A percentile compares a stretch with the other conserved stretches of the same genome.
phyloP scores from a whole-genome alignment of 2,797 vertebrate species.

The Chelon auratus region DNA sequence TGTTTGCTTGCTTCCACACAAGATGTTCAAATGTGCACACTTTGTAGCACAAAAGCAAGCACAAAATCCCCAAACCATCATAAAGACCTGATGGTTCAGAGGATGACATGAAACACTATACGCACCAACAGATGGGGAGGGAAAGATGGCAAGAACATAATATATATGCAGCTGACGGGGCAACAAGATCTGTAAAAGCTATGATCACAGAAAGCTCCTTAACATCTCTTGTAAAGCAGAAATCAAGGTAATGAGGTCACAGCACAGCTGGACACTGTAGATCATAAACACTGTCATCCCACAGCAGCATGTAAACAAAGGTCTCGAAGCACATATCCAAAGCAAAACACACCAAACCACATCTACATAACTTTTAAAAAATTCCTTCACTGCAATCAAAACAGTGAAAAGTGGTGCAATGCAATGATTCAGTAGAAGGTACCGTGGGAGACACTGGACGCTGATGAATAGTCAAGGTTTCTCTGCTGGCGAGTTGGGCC shows the following conservation, averaged over 20 bases:
- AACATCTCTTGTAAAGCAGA: not conserved
- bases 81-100: conserved; percentile 1
- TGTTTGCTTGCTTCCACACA: not conserved
- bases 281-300: conserved; percentile 31
- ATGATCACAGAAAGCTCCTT: conserved; percentile 14
- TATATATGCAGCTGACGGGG: conserved; percentile 6
- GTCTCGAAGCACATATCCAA: not conserved
- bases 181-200: conserved; percentile 8
- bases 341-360: not conserved
- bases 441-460: conserved; percentile 57
- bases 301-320: conserved; percentile 56
- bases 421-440: conserved; percentile 22
- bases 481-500: conserved; percentile 36
- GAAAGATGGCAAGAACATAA: conserved; percentile 5
- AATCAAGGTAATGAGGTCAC: conserved; percentile 69
- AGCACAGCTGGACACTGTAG: conserved; percentile 67
- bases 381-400: not conserved
- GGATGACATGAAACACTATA: not conserved
- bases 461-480: conserved; percentile 38
- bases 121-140: not conserved
- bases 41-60: conserved; percentile 5
- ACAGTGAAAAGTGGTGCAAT: not conserved
- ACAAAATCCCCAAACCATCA: not conserved
- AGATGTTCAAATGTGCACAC: not conserved
- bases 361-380: too few relatives aligned